These are phyloP conservation scores for Silurus lanzhouensis DNA, from an alignment of 2,797 vertebrate genomes.

Conservation along the genomic window DNA sequence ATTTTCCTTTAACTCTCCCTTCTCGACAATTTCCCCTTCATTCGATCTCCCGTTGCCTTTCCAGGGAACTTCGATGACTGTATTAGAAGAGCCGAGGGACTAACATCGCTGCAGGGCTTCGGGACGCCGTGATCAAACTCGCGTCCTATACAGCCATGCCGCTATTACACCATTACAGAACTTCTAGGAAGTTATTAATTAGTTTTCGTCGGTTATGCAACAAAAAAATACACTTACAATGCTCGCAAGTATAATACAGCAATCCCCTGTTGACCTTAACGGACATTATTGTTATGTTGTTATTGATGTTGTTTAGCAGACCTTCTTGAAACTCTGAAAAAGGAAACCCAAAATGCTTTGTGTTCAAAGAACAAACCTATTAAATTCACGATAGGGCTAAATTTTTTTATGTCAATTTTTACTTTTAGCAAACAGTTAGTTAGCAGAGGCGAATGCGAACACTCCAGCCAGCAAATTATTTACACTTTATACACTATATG, in stretches of 20 bases:
- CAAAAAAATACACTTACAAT: not conserved
- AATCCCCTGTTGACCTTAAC: not conserved
- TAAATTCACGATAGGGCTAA: not conserved
- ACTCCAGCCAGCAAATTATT: too few species aligned
- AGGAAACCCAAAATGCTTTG: not conserved
- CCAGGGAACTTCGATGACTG: not conserved
- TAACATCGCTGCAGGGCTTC: not conserved
- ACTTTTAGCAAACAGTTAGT: too few species aligned
- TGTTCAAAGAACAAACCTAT: not conserved
- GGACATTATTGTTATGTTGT: not conserved
- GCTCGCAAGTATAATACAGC: not conserved
- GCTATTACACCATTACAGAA: not conserved
- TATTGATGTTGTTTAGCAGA: not conserved
- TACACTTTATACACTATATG: too few species aligned
- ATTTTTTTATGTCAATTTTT: too few species aligned
- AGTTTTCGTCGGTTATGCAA: not conserved
- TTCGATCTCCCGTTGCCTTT: not conserved
- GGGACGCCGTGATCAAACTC: not conserved
- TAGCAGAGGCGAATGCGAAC: too few species aligned
- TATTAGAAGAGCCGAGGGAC: not conserved
- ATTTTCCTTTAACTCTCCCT: not conserved
- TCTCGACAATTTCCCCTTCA: not conserved
- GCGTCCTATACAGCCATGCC: not conserved
- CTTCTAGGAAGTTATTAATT: slow-evolving; percentile 11
- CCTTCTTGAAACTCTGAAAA: not conserved